Evolutionary conservation across 2,797 vertebrate species (phyloP), one percentile per base, ranked within the genome.

Genomic region (Poecilia wingei): DNA sequence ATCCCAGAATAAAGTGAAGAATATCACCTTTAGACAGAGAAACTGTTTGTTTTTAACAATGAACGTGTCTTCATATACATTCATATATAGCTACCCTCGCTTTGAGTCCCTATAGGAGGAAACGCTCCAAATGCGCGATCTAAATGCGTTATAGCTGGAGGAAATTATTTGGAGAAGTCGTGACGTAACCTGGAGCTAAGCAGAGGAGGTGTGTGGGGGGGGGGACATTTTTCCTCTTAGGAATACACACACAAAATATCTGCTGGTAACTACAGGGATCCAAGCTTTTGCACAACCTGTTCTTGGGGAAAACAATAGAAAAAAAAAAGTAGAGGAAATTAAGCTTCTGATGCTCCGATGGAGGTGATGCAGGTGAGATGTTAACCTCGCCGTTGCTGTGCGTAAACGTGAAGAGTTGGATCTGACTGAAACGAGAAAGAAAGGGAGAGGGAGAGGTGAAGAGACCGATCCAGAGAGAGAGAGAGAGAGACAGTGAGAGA

Each of bases 141-240:
- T 45, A 79, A 55, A 13, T 74, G 74, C 75, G 41, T 73, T 87
- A 71, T 51, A 72, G 77, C 69, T 70, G 33, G 77, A 78, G 77
- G 82, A 86, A 80, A 91, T 88, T 88, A 89, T 92, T 91, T 87
- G 88, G 85, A 80, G 86, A 72, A 78, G 79, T 79, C 76, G 82
- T 95, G 94, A 95, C 91, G 92, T 93, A 90, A 94, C 72, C 45
- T 79, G 82, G 81, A 85, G 74, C 82, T 93, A 83, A 82, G 75
- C 76, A 79, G 79, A 79, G 81, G 79, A 31, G 5, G 6, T 9
- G 64, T 1, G 28, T 0, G 88, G 89, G 84, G 87, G 79, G 78
- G 69, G 2, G 28, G 8, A 10, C 36, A 36, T 70, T 72, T 81
- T 81, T 85, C 68, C 82, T 85, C 69, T 76, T 70, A 82, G 72